phyloP scores from a whole-genome alignment of 2,113 vertebrate species.

The human (Homo sapiens) region DNA sequence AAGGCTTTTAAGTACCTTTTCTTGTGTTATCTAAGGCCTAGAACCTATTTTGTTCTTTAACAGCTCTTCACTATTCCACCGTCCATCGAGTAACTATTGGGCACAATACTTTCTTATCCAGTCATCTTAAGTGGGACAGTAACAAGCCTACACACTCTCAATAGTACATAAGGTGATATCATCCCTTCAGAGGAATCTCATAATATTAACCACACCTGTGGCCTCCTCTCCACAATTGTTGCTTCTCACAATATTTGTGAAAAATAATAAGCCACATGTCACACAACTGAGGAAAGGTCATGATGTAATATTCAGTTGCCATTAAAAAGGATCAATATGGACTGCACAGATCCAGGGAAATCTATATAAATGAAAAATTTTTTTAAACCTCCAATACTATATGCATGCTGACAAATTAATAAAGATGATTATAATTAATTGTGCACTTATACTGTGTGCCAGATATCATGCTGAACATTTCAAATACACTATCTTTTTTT shows the following conservation, averaged over 20 bases:
- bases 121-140: not conserved
- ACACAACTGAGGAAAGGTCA: not conserved
- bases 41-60: not conserved
- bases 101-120: not conserved
- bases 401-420: not conserved
- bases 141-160: slow-evolving; percentile 14
- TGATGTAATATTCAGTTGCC: not conserved
- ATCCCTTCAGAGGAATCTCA: not conserved
- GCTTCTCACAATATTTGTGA: not conserved
- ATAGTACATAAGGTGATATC: not conserved
- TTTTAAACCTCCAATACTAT: not conserved
- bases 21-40: not conserved
- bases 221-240: not conserved
- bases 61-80: not conserved
- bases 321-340: not conserved
- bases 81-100: not conserved
- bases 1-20: not conserved
- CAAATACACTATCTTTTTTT: not conserved
- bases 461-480: not conserved
- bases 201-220: not conserved
- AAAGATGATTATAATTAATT: not conserved
- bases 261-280: not conserved
- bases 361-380: not conserved
- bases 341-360: not conserved
- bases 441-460: not conserved